phyloP scores from a whole-genome alignment of 2,797 vertebrate genomes.

The Pseudochirops cupreus region DNA sequence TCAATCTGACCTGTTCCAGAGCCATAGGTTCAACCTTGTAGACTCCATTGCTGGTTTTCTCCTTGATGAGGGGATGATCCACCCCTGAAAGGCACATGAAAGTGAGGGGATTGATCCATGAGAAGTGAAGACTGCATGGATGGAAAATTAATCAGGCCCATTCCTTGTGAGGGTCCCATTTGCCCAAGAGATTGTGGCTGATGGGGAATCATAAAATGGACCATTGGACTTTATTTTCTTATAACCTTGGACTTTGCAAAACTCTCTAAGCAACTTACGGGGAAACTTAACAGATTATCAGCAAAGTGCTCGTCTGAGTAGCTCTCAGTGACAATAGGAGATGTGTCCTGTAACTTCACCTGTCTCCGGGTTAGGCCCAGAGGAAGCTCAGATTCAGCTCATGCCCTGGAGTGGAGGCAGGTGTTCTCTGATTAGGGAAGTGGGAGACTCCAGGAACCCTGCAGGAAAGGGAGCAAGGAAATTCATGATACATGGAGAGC shows the following conservation, averaged over 20 bases:
- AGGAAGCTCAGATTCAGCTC: rapidly evolving
- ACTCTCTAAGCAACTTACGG: slow-evolving; percentile 52
- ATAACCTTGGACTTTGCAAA: slow-evolving; percentile 76
- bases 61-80: slow-evolving; percentile 38
- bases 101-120: slow-evolving; percentile 57
- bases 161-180: slow-evolving; percentile 42
- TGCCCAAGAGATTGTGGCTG: not conserved
- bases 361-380: rapidly evolving
- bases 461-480: not conserved
- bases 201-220: slow-evolving; percentile 78
- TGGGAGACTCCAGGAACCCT: not conserved
- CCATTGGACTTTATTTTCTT: slow-evolving; percentile 81
- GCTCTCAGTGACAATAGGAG: not conserved
- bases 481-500: not conserved
- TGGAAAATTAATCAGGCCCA: slow-evolving; percentile 57
- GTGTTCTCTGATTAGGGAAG: rapidly evolving
- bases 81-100: slow-evolving; percentile 62
- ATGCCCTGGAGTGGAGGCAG: rapidly evolving
- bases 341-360: rapidly evolving
- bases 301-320: not conserved
- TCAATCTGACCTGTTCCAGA: not conserved
- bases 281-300: slow-evolving; percentile 49
- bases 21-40: rapidly evolving
- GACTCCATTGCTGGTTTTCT: not conserved
- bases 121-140: slow-evolving; percentile 30